Base-by-base conservation (phyloP, 2,113 vertebrate species). In the Hemiprocne comata region DNA sequence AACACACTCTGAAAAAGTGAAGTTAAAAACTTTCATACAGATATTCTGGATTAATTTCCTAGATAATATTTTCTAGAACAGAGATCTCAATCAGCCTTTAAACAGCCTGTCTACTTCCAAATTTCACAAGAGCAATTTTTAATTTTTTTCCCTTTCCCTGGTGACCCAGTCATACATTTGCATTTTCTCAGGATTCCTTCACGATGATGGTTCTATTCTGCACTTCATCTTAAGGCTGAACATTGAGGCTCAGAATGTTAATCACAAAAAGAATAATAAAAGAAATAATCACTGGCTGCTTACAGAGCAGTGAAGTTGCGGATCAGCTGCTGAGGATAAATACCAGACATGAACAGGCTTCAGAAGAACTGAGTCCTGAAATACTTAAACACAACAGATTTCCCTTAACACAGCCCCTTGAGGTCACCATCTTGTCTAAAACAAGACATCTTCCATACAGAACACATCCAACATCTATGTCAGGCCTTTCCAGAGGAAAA, bases 121-220 rank as follows among this genome's bases (percentile, higher is more conserved):
- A 89, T 67, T 94, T 83, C 88, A n/a, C 82, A 88, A 92, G 61
- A 90, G 38, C 25, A 24, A 33, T 54, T 75, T 50, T 61, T 54
- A 0, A 19, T 42, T 73, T 65, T 48, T 64, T 57, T 55, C 31
- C 54, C 58, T 94, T 93, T 85, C 58, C 36, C 54, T 38, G 50
- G 31, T 85, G 81, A 82, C 36, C 62, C 64, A 90, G 64, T 77
- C 72, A 80, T 78, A 72, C 62, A 58, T 34, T 87, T 7, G 66
- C 36, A 55, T 95, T 88, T 93, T 95, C 67, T 90, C 79, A 83
- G 88, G 46, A 87, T 88, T 86, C 66, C 75, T 55, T 73, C 78
- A 93, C 2, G 6, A 14, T 87, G 85, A 90, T 90, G 64, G 48
- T 53, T 83, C 72, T 90, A 2, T 81, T 83, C 67, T 66, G 54